These are phyloP conservation scores for Cactoblastis cactorum DNA, from an alignment of 2,888 invertebrate species.

Conservation along the genomic window DNA sequence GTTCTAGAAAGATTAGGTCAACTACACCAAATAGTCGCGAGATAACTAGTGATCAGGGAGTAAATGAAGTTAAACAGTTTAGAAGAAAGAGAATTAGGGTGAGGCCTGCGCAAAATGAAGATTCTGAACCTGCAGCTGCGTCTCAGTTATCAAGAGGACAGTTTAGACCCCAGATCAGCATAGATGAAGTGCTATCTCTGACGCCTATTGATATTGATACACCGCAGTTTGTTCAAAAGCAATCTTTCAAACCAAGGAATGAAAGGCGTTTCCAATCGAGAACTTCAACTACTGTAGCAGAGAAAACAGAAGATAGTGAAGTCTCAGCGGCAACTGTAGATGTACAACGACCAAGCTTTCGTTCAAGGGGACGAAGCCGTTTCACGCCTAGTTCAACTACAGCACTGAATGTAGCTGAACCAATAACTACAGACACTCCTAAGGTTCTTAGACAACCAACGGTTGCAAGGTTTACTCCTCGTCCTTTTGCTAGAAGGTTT, in stretches of 20 bases:
- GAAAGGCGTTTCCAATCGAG: constrained; percentile 40
- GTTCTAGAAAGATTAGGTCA: constrained; percentile 62
- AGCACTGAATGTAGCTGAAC: constrained; percentile 32
- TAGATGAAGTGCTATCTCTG: constrained; percentile 72
- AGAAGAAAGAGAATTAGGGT: constrained; percentile 49
- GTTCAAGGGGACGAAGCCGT: constrained; percentile 58
- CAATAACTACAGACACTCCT: constrained; percentile 35
- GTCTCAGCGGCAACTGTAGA: constrained; percentile 64
- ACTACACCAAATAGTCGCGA: constrained; percentile 73
- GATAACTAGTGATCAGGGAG: constrained; percentile 33
- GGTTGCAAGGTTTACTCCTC: constrained; percentile 63
- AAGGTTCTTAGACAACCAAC: constrained; percentile 47
- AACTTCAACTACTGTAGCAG: constrained; percentile 41
- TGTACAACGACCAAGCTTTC: constrained; percentile 46
- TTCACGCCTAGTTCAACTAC: constrained; percentile 49
- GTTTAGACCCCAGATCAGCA: constrained; percentile 49
- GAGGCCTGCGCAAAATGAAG: constrained; percentile 40
- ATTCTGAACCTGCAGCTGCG: constrained; percentile 61
- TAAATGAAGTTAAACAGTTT: constrained; percentile 28
- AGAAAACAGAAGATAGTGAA: constrained; percentile 55
- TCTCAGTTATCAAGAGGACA: constrained; percentile 55
- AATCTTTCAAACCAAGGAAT: constrained; percentile 31
- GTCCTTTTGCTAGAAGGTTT: constrained; percentile 56
- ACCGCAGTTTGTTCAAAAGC: constrained; percentile 43
- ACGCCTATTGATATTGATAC: constrained; percentile 20